Percentiles rank a stretch among this genome's conserved stretches.
These are phyloP conservation scores for Cephus nigrinus DNA, from an alignment of 2,888 invertebrate species.

Conservation along the genomic window DNA sequence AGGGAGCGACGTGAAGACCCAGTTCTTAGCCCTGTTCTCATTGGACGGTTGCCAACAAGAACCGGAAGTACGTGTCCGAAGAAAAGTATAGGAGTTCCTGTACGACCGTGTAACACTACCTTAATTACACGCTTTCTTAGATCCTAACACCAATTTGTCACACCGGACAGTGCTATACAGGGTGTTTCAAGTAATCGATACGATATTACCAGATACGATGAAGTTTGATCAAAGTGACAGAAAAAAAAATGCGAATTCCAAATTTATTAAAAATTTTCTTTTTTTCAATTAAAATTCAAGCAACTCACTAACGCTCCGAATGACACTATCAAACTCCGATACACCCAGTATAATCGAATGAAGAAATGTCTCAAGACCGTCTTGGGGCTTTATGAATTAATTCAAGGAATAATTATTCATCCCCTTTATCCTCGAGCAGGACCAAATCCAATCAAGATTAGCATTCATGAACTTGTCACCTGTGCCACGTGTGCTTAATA, in stretches of 20 bases:
- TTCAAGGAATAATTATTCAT: not conserved
- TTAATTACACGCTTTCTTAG: constrained; percentile 32
- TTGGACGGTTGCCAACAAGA: constrained; percentile 45
- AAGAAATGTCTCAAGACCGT: not conserved
- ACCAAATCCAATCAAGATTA: not conserved
- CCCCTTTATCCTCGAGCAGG: not conserved
- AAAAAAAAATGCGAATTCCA: not conserved
- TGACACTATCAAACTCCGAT: not conserved
- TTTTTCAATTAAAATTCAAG: not conserved
- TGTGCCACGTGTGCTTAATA: not conserved
- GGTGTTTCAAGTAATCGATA: not conserved
- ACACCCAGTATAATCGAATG: not conserved
- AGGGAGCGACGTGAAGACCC: constrained; percentile 37
- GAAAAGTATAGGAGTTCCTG: constrained; percentile 16
- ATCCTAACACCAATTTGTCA: not conserved
- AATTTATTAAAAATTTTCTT: too few species aligned
- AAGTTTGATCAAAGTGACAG: not conserved
- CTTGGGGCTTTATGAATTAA: not conserved
- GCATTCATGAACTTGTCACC: not conserved
- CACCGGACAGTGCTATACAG: not conserved
- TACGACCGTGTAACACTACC: constrained; percentile 15
- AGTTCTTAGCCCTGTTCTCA: constrained; percentile 44
- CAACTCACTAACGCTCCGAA: not conserved
- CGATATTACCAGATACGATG: not conserved
- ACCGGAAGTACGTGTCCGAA: constrained; percentile 28